Percentiles rank a stretch among this genome's conserved stretches.
Conservation (phyloP, 2,797 vertebrate genomes). For the Takifugu ocellatus region DNA sequence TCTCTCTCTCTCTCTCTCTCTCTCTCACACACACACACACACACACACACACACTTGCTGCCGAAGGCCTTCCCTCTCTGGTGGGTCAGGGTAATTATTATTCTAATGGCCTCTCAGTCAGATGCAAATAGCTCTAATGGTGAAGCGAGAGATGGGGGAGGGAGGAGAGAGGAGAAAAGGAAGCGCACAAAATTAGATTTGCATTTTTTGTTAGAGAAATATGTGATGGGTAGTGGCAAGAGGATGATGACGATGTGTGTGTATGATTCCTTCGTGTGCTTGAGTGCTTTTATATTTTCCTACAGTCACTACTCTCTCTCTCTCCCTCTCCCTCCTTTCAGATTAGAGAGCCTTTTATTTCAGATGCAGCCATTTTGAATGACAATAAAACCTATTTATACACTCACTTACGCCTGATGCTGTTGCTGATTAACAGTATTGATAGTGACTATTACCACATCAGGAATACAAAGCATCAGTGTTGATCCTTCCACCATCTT, state of each 20-base stretch:
- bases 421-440: too few species aligned
- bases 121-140: constrained; percentile 82
- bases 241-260: constrained; percentile 17
- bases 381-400: too few species aligned
- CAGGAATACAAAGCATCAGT: too few species aligned
- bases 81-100: constrained; percentile 82
- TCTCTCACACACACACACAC: too few species aligned
- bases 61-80: constrained; percentile 68
- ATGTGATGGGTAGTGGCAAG: constrained; percentile 17
- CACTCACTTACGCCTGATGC: too few species aligned
- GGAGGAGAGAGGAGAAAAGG: constrained; percentile 42
- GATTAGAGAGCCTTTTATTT: too few species aligned
- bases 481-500: too few species aligned
- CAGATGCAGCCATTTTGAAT: too few species aligned
- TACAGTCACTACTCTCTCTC: too few species aligned
- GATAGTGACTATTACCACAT: too few species aligned
- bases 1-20: too few species aligned
- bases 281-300: background rate
- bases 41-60: constrained; percentile 32
- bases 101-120: constrained; percentile 82
- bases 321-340: too few species aligned
- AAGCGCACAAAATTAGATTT: constrained; percentile 68
- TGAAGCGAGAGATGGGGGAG: constrained; percentile 52
- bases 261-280: constrained; percentile 9
- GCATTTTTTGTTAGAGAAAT: constrained; percentile 62